Evolutionary conservation across 2,113 vertebrate species (phyloP), one percentile per base, ranked within the genome.

Genomic region (Mesoclemmys tuberculata): DNA sequence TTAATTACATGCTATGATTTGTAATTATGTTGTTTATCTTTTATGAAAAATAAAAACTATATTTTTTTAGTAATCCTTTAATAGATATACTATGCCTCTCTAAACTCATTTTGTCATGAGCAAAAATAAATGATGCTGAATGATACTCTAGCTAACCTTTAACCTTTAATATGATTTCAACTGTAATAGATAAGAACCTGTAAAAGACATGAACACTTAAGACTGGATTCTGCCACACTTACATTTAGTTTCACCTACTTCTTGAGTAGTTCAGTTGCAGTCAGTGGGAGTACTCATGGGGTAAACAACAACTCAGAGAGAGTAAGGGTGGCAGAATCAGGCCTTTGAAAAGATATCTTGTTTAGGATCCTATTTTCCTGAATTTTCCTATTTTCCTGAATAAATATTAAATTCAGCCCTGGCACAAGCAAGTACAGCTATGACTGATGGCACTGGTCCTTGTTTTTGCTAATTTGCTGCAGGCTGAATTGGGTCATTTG

Each of bases 121-220:
- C 93, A 27, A 92, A 93, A 94, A 77, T 90, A 77, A 9, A 31
- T 77, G 61, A 90, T 46, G 18, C 48, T 77, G 41, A 91, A 48
- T 85, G 85, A 90, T 89, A 29, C 41, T 91, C 88, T 90, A 91
- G 77, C 56, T 86, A 91, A 80, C n/a, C 74, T 94, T 92, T 84
- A 91, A 80, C n/a, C 78, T 94, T 92, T 93, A 90, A 46, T 74
- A 61, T 94, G n/a, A 96, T 82, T 94, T 74, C 94, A 93, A 86
- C 82, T 56, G 3, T 48, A 24, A 31, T 84, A 12, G 14, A 38
- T 44, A 89, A 90, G 64, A 35, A 94, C 84, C 87, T 94, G 5
- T 85, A 84, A 91, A 74, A 71, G 8, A 24, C 38, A 84, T 88
- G 93, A 82, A 19, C 61, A 86, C 52, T 71, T 71, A n/a, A 41